Evolutionary conservation across 2,113 vertebrate species (phyloP), one percentile per base, ranked within the genome.

Genomic region (Orycteropus afer): DNA sequence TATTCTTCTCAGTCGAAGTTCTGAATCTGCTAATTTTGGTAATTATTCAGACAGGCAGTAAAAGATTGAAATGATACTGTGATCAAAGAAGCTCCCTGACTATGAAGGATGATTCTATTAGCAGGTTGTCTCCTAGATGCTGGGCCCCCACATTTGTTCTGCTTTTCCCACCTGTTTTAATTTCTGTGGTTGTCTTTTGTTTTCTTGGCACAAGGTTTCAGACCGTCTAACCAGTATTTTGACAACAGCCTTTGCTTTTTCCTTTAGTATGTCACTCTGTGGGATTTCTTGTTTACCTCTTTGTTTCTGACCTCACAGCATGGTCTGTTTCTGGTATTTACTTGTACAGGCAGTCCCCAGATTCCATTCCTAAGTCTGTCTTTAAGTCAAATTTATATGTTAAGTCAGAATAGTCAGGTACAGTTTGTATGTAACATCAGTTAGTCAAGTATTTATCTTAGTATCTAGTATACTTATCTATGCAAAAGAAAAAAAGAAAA

Each of bases 1-100:
- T 95, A 94, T 84, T 86, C 77, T 94, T 91, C 94, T 87, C 77
- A 93, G 47, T 55, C 86, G 55, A 92, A 96, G 34, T 93, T 92
- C 95, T 95, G 88, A 97, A 93, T 96, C 95, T 97, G 95, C 95
- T 94, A 84, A 97, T 96, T 67, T 93, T 96, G 78, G 65, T 95
- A 95, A 97, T 95, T 97, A 83, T 80, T 78, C 69, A 40, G 69
- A 96, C 95, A 97, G 93, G 95, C 96, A 97, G 73, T 65, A 74
- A 89, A 86, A 93, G 74, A 90, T 90, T 86, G 32, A 96, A 96
- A 90, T 92, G 90, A 74, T 18, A 94, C 89, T 85, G 65, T 85
- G 96, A 90, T 95, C 86, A 96, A 91, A 96, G 92, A 89, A 85
- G 88, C 77, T 92, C 90, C 89, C 90, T 79, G 94, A 20, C 67